A percentile compares a stretch with the other conserved stretches of the same genome.
These are phyloP conservation scores for Beroe ovata DNA, from an alignment of 37 sponge, comb jelly and placozoan genomes.

Conservation along the genomic window DNA sequence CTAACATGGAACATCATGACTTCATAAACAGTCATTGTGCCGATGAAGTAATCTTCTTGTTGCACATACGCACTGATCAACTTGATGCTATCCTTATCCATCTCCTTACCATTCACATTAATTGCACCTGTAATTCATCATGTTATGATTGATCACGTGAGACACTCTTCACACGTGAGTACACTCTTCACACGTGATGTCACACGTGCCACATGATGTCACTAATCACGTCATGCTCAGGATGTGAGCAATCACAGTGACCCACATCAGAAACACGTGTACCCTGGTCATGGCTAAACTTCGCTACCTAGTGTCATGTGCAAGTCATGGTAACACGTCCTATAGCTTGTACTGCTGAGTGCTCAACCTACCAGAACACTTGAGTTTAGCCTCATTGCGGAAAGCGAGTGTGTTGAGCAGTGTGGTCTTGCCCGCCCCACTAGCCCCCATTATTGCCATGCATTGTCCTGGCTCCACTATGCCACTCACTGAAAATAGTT, in stretches of 20 bases:
- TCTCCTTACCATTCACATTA: slow-evolving; percentile 8
- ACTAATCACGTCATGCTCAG: too few relatives aligned
- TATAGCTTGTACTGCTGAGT: too few relatives aligned
- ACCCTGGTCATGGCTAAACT: too few relatives aligned
- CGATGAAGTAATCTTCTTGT: slow-evolving; percentile 73
- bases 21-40: slow-evolving; percentile 72
- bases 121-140: slow-evolving; percentile 37
- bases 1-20: slow-evolving; percentile 71
- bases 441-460: slow-evolving; percentile 34
- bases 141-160: too few relatives aligned
- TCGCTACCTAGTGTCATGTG: too few relatives aligned
- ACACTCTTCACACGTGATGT: too few relatives aligned
- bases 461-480: slow-evolving; percentile 36
- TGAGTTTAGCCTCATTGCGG: slow-evolving; percentile 37
- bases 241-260: too few relatives aligned
- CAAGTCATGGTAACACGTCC: too few relatives aligned
- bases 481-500: background rate
- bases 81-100: background rate
- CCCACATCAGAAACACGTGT: too few relatives aligned
- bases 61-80: slow-evolving; percentile 72
- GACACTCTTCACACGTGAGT: too few relatives aligned
- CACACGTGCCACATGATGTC: too few relatives aligned
- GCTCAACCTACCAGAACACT: background rate
- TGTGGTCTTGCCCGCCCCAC: slow-evolving; percentile 28
- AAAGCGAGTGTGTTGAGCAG: slow-evolving; percentile 37